Conservation (phyloP, 2,797 vertebrate species). For the Cynodonichthys magdalenae region DNA sequence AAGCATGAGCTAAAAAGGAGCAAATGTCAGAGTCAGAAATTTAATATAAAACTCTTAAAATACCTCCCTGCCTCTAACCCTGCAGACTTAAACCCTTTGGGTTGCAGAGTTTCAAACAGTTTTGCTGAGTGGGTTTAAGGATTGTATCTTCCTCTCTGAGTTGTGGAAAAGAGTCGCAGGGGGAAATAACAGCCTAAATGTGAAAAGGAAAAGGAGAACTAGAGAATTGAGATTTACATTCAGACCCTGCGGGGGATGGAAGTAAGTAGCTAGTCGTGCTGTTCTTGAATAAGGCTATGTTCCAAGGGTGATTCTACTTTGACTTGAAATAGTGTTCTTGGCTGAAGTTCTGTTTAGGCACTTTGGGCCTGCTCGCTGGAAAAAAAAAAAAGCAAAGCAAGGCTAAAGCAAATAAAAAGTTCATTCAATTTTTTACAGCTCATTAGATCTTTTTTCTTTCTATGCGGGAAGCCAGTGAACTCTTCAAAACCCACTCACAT, state of each 20-base stretch:
- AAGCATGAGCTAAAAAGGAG: conserved; percentile 48
- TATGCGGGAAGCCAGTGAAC: conserved; percentile 39
- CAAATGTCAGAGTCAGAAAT: conserved; percentile 54
- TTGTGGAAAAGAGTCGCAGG: conserved; percentile 14
- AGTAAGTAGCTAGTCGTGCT: conserved; percentile 50
- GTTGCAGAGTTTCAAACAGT: conserved; percentile 49
- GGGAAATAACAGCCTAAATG: conserved; percentile 34
- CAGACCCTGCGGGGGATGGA: conserved; percentile 41
- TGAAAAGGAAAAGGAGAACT: conserved; percentile 40
- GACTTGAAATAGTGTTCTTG: conserved; percentile 64
- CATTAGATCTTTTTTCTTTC: conserved; percentile 58
- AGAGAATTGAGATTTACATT: conserved; percentile 47
- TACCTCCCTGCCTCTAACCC: conserved; percentile 39
- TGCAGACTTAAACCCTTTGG: conserved; percentile 34
- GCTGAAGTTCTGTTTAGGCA: conserved; percentile 51
- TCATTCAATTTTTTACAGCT: conserved; percentile 72
- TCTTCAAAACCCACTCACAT: conserved; percentile 18
- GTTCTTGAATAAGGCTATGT: conserved; percentile 49
- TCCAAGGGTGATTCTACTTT: conserved; percentile 60
- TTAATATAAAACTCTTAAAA: conserved; percentile 49
- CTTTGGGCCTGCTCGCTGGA: conserved; percentile 45
- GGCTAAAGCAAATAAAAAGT: conserved; percentile 68
- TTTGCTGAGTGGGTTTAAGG: conserved; percentile 42
- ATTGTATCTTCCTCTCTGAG: conserved; percentile 26
- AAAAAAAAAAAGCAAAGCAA: conserved; percentile 48